Percentiles rank a stretch among this genome's conserved stretches.
Evolutionary conservation across 1,140 invertebrate species (phyloP).

Genomic region (Littorina saxatilis): DNA sequence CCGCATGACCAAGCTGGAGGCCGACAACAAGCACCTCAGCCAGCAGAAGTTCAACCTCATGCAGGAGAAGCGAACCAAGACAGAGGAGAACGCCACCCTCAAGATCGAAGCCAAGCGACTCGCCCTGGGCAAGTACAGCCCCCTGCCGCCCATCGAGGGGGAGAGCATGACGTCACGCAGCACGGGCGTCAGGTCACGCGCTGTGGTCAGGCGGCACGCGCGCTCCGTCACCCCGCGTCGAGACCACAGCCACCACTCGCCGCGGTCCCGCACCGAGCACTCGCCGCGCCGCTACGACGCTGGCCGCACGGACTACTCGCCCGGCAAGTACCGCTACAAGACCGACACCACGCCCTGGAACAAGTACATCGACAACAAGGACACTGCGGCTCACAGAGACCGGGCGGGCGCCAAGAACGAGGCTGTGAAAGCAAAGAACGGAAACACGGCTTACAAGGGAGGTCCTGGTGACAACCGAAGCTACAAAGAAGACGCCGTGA

Average conservation of each 20-base stretch:
- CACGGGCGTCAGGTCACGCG: not conserved
- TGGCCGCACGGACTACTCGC: not conserved
- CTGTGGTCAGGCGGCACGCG: not conserved
- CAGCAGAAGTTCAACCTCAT: constrained; percentile 36
- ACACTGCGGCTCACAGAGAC: too few relatives aligned
- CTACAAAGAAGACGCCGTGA: too few relatives aligned
- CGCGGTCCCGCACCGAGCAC: too few relatives aligned
- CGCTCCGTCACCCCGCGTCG: not conserved
- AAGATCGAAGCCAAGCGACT: constrained; percentile 40
- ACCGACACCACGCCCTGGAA: constrained; percentile 23
- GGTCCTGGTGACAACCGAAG: not conserved
- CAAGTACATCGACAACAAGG: constrained; percentile 32
- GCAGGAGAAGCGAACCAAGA: constrained; percentile 25
- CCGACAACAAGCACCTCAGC: constrained; percentile 31
- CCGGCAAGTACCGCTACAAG: not conserved
- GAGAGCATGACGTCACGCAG: too few relatives aligned
- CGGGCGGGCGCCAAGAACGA: too few relatives aligned
- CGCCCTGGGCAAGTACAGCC: constrained; percentile 31
- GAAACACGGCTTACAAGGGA: not conserved
- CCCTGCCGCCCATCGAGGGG: constrained; percentile 29
- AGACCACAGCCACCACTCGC: not conserved
- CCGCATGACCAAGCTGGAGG: constrained; percentile 34
- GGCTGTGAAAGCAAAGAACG: too few relatives aligned
- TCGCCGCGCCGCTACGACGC: too few relatives aligned
- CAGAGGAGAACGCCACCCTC: constrained; percentile 27